These are phyloP conservation scores for Hyles lineata DNA, from an alignment of 2,888 invertebrate species.

Conservation along the genomic window DNA sequence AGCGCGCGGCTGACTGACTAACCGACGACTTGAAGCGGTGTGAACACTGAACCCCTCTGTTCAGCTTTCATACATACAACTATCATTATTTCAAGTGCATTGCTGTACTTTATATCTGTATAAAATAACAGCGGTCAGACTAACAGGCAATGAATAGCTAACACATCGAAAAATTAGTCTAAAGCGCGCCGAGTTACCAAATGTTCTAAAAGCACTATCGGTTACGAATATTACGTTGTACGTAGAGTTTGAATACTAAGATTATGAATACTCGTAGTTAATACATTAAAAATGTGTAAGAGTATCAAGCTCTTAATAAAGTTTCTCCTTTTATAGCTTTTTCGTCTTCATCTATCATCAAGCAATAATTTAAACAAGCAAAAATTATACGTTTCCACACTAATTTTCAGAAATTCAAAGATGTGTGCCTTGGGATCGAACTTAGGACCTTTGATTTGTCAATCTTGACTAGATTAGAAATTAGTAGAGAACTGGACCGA, in stretches of 20 bases:
- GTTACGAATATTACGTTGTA: neutral
- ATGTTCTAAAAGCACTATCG: neutral
- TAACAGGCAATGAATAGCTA: conserved; percentile 10
- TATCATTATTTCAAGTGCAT: neutral
- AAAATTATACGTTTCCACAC: too few relatives aligned
- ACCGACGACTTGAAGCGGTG: neutral
- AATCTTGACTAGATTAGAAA: too few relatives aligned
- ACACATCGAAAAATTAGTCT: too few relatives aligned
- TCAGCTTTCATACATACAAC: neutral
- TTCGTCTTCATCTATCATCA: too few relatives aligned
- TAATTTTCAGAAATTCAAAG: too few relatives aligned
- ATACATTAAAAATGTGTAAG: neutral
- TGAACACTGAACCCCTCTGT: neutral
- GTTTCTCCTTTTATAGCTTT: too few relatives aligned
- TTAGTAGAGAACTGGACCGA: too few relatives aligned
- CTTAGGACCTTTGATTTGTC: too few relatives aligned
- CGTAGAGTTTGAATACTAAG: neutral
- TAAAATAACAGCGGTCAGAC: neutral
- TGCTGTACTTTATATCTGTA: neutral
- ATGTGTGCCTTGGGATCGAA: too few relatives aligned
- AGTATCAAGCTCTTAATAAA: too few relatives aligned
- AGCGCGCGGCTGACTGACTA: conserved; percentile 57
- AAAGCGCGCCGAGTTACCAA: neutral
- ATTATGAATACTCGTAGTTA: neutral
- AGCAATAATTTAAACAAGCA: too few relatives aligned